A percentile compares a stretch with the other conserved stretches of the same genome.
These are phyloP conservation scores for Rhizomys pruinosus DNA, from an alignment of 2,113 vertebrate species.

Conservation along the genomic window DNA sequence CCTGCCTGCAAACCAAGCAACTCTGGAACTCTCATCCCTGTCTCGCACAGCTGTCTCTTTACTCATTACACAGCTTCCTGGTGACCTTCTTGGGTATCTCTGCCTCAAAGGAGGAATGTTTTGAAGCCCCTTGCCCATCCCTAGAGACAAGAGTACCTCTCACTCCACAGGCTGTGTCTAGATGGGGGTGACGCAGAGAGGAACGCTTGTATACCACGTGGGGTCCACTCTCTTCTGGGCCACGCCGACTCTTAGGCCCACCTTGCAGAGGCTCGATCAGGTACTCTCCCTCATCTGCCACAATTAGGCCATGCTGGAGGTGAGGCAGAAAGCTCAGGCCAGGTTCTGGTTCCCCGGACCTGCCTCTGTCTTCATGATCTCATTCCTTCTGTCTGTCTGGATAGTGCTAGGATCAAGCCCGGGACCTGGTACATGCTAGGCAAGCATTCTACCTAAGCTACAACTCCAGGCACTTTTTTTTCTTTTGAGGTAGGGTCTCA, in stretches of 20 bases:
- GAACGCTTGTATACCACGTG: conserved; percentile 99
- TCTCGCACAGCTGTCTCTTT: background rate
- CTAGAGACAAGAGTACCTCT: conserved; percentile 87
- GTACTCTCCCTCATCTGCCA: conserved; percentile 96
- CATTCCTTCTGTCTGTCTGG: background rate
- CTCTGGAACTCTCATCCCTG: fast-evolving
- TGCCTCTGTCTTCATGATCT: background rate
- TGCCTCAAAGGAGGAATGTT: background rate
- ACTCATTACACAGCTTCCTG: background rate
- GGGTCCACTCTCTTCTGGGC: conserved; percentile 91
- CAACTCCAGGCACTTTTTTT: background rate
- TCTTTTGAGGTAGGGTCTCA: background rate
- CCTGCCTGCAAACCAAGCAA: background rate
- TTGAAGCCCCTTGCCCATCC: background rate
- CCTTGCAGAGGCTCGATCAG: conserved; percentile 96
- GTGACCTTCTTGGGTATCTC: background rate
- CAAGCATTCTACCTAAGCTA: background rate
- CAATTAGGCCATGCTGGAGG: conserved; percentile 95
- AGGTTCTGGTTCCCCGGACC: background rate
- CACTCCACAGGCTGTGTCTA: conserved; percentile 97
- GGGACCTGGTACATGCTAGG: background rate
- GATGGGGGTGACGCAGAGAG: conserved; percentile 95
- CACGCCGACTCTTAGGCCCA: conserved; percentile 86
- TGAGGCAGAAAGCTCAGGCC: background rate
- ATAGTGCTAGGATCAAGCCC: background rate